These are phyloP conservation scores for Drosophila willistoni DNA, from an alignment of 1,140 invertebrate species.

Conservation along the genomic window DNA sequence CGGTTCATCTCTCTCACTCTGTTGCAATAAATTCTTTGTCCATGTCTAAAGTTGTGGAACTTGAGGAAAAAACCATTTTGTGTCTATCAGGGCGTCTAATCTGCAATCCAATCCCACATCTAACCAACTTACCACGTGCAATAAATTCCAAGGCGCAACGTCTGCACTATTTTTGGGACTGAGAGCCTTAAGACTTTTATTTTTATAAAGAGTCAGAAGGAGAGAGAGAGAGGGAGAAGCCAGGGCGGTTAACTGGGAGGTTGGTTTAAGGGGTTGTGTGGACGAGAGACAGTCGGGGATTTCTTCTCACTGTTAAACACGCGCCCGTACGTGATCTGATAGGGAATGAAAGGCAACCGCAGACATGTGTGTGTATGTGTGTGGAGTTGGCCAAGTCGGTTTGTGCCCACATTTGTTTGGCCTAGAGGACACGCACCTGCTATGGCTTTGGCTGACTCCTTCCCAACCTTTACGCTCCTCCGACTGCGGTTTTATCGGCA, in stretches of 20 bases:
- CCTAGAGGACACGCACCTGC: slow-evolving; percentile 48
- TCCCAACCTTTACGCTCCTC: not conserved
- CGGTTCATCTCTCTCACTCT: not conserved
- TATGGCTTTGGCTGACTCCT: not conserved
- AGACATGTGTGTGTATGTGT: slow-evolving; percentile 50
- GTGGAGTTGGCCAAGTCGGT: slow-evolving; percentile 68
- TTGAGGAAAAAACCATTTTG: slow-evolving; percentile 70
- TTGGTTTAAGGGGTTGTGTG: not conserved
- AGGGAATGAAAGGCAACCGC: slow-evolving; percentile 66
- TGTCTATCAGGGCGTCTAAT: slow-evolving; percentile 76
- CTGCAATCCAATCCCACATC: slow-evolving; percentile 69
- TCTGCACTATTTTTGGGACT: slow-evolving; percentile 68
- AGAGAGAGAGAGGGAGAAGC: too few species aligned
- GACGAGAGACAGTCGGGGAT: slow-evolving; percentile 6
- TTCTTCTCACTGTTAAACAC: slow-evolving; percentile 50
- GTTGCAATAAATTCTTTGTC: slow-evolving; percentile 69
- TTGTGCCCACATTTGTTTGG: slow-evolving; percentile 60
- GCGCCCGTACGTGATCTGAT: slow-evolving; percentile 73
- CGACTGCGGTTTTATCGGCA: slow-evolving; percentile 26
- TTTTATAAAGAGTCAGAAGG: not conserved
- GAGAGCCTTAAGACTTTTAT: slow-evolving; percentile 57
- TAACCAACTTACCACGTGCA: slow-evolving; percentile 74
- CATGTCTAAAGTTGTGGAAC: slow-evolving; percentile 67
- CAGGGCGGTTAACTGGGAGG: too few species aligned
- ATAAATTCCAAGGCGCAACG: slow-evolving; percentile 73